A percentile compares a stretch with the other conserved stretches of the same genome.
phyloP scores from a whole-genome alignment of 2,113 vertebrate genomes.

The Paedocypris sp. region DNA sequence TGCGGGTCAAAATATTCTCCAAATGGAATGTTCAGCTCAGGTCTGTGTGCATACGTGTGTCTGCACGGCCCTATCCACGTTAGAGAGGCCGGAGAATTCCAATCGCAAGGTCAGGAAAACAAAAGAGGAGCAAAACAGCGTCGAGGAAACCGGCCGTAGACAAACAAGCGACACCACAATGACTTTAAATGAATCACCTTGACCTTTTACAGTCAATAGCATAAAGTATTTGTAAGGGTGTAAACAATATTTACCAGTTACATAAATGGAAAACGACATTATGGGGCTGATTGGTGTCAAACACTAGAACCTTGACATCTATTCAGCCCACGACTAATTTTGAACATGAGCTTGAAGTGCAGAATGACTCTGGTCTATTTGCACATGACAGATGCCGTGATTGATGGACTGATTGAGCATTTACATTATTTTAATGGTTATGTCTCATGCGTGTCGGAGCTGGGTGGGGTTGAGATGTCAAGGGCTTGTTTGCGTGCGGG shows the following conservation, averaged over 20 bases:
- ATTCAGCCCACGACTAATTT: background rate
- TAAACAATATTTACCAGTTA: slow-evolving; percentile 8
- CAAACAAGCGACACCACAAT: slow-evolving; percentile 34
- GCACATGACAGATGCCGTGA: background rate
- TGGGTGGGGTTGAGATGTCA: too few species aligned
- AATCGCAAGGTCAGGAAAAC: slow-evolving; percentile 24
- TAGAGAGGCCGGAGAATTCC: slow-evolving; percentile 42
- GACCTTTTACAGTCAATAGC: slow-evolving; percentile 24
- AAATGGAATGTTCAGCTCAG: slow-evolving; percentile 48
- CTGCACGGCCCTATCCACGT: slow-evolving; percentile 28
- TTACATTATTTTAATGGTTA: too few species aligned
- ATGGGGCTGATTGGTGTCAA: background rate
- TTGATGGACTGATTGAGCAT: too few species aligned
- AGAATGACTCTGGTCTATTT: background rate
- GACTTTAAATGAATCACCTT: slow-evolving; percentile 27
- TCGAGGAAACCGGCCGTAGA: slow-evolving; percentile 27
- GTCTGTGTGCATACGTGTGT: slow-evolving; percentile 15
- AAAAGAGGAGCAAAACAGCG: slow-evolving; percentile 35
- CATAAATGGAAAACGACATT: slow-evolving; percentile 12
- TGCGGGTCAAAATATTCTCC: slow-evolving; percentile 50
- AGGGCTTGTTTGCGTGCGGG: too few species aligned
- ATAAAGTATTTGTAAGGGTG: slow-evolving; percentile 8
- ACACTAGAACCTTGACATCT: background rate
- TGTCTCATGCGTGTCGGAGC: too few species aligned
- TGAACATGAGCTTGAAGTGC: background rate